Evolutionary conservation across 2,113 vertebrate genomes (phyloP), one percentile per base, ranked within the genome.

Genomic region (Salvelinus fontinalis): DNA sequence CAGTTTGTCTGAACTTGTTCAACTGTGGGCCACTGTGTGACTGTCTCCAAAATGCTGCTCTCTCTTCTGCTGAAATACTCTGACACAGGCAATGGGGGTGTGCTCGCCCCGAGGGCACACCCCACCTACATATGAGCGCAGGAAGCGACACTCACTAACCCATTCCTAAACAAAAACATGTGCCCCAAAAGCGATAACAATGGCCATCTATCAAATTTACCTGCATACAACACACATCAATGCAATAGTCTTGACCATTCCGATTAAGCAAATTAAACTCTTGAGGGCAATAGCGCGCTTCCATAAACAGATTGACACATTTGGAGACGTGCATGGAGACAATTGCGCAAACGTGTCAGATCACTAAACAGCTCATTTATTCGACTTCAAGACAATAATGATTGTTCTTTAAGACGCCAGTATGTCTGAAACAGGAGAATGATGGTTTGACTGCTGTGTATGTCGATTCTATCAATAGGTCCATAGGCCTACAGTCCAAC

Each of bases 61-160:
- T 82, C 77, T 84, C 84, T 74, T 90, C 83, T 88, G 86, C 90
- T 90, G 81, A 91, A 88, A 84, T 88, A 85, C 75, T 88, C 82
- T 89, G 86, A 90, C 89, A 89, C 81, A 81, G 77, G 87, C 88
- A 68, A 59, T 74, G 89, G 91, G 91, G 90, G 91, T 90, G 91
- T 90, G 91, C 89, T 88, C 88, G 82, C 88, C 87, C 85, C 57
- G 62, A 84, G 86, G 90, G 87, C 89, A 88, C 90, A 88, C 85
- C 89, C 91, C 89, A 80, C 84, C 79, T 78, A 81, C 83, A 51
- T 71, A 77, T 82, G 84, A 67, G 85, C 81, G 81, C 81, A 83
- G 81, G 75, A 87, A 88, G 79, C 77, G 79, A 29, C 69, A 68
- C 69, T 70, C 51, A 69, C 81, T 75, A 70, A 64, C 26, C 24